phyloP scores from a whole-genome alignment of 2,888 invertebrate species.

The Drosophila emarginata region DNA sequence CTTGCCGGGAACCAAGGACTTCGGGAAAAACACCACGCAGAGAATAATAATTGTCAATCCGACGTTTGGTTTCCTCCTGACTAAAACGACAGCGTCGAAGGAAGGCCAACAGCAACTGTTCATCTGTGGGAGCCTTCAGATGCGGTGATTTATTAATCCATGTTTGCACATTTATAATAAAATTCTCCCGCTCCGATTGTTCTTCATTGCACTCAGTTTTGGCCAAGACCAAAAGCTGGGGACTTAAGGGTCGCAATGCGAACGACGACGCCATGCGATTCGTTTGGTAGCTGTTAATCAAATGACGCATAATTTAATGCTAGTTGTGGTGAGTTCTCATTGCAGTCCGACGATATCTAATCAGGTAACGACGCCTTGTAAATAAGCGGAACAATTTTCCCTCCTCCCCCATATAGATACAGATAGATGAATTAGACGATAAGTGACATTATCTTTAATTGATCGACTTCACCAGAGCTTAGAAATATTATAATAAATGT shows the following conservation, averaged over 20 bases:
- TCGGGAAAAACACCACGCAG: slow-evolving; percentile 69
- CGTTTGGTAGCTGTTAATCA: slow-evolving; percentile 28
- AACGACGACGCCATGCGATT: slow-evolving; percentile 45
- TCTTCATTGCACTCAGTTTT: slow-evolving; percentile 69
- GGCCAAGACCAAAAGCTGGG: slow-evolving; percentile 58
- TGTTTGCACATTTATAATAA: slow-evolving; percentile 49
- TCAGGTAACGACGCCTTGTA: slow-evolving; percentile 36
- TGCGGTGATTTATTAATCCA: slow-evolving; percentile 72
- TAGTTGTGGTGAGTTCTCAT: background rate
- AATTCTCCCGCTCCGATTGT: slow-evolving; percentile 35
- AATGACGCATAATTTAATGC: slow-evolving; percentile 35
- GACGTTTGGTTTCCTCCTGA: slow-evolving; percentile 70
- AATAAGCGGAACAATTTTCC: slow-evolving; percentile 33
- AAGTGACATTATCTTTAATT: slow-evolving; percentile 65
- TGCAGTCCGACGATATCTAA: slow-evolving; percentile 29
- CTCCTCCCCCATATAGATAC: slow-evolving; percentile 9
- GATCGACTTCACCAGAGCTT: slow-evolving; percentile 50
- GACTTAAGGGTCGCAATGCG: slow-evolving; percentile 46
- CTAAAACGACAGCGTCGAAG: slow-evolving; percentile 70
- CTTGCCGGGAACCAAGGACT: slow-evolving; percentile 60
- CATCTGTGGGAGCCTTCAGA: slow-evolving; percentile 60
- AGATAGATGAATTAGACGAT: slow-evolving; percentile 47
- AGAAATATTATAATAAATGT: slow-evolving; percentile 29
- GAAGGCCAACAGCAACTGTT: slow-evolving; percentile 64
- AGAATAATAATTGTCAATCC: slow-evolving; percentile 71